Evolutionary conservation across 2,888 invertebrate genomes (phyloP), one percentile per base, ranked within the genome.

Genomic region (Zygothrica quintamaculata): DNA sequence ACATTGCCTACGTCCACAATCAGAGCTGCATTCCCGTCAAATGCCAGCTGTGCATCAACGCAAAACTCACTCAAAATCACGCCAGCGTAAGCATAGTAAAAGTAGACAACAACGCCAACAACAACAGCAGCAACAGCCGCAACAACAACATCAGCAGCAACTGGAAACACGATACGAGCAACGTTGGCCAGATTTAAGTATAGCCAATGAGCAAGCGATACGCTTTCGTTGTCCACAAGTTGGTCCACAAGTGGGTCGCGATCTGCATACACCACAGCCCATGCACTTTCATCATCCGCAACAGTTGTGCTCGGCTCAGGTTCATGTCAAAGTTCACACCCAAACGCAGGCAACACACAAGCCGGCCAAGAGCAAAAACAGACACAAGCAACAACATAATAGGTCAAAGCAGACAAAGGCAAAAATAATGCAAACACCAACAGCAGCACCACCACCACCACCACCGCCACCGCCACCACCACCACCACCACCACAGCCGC

Each of bases 191-290:
- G 82, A 88, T 60, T 66, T 88, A 37, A 88, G 80, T 58, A 74
- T 74, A 22, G 88, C 82, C 82, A 90, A 86, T 64, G 89, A 87
- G 72, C 82, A 88, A 73, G 90, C 90, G 15, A 89, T 89, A 61
- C 86, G 89, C 40, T 90, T 90, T 52, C 90, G 89, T 37, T 90
- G 90, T 50, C 90, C 89, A 44, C 90, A 90, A 68, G 89, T 90
- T 55, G 89, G 89, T 13, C 89, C 89, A 44, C 89, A 80, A 65
- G 81, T 87, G 65, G 88, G 88, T 26, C 87, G 88, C 55, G 87
- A 88, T 70, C 70, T 80, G 52, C 85, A 84, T 46, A 75, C 76
- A 40, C 88, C 82, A 31, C 88, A 87, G 47, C 75, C 88, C 33
- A 66, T 89, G 77, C 89, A 89, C 53, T 90, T 90, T 37, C 89